Conservation (phyloP, 2,797 vertebrate species). For the Periophthalmus magnuspinnatus region DNA sequence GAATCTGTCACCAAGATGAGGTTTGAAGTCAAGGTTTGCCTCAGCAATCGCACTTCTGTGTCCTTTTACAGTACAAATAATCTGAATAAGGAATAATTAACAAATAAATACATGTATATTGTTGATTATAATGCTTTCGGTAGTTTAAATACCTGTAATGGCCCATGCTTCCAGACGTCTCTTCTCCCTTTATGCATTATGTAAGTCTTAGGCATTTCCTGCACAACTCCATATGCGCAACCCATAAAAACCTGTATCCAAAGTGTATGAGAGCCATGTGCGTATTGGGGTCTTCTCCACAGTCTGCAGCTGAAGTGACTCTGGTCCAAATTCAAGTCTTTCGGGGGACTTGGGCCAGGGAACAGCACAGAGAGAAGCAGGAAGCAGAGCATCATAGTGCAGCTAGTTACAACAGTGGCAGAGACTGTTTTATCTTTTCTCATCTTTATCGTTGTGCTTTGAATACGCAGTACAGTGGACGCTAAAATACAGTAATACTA, state of each 20-base stretch:
- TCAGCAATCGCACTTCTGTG: neutral
- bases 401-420: constrained; percentile 12
- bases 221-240: constrained; percentile 22
- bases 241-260: constrained; percentile 18
- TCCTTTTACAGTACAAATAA: neutral
- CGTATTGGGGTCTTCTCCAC: constrained; percentile 25
- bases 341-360: constrained; percentile 37
- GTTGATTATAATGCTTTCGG: neutral
- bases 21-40: neutral
- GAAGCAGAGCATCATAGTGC: constrained; percentile 55
- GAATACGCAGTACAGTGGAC: constrained; percentile 42
- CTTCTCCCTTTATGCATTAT: constrained; percentile 25
- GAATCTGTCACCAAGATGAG: constrained; percentile 4
- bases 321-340: constrained; percentile 25
- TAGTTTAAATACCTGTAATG: constrained; percentile 42
- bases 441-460: constrained; percentile 36
- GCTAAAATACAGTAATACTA: neutral
- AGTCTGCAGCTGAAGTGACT: constrained; percentile 21
- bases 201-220: constrained; percentile 19
- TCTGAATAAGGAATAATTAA: neutral
- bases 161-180: neutral
- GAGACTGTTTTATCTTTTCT: constrained; percentile 43
- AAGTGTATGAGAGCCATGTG: constrained; percentile 10
- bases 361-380: constrained; percentile 45
- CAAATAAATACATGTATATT: neutral